Evolutionary conservation across 2,797 vertebrate species (phyloP).

Genomic region (Sebastes vulpes): DNA sequence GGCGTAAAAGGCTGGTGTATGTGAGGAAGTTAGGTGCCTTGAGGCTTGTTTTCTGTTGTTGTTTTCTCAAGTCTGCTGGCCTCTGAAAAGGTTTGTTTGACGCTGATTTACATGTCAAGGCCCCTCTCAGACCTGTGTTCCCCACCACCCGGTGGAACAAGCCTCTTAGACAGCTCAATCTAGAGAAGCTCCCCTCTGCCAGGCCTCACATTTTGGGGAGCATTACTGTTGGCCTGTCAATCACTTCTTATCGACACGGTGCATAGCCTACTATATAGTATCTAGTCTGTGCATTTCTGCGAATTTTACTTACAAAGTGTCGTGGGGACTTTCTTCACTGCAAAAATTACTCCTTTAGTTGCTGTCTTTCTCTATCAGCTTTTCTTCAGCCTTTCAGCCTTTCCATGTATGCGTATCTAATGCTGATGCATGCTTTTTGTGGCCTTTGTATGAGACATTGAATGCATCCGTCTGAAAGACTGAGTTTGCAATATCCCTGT

Average conservation of each 20-base stretch:
- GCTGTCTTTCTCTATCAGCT: neutral
- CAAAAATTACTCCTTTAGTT: neutral
- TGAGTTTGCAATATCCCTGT: conserved; percentile 13
- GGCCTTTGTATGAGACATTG: conserved; percentile 19
- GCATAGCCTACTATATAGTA: neutral
- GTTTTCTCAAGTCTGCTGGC: conserved; percentile 56
- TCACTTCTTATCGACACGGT: conserved; percentile 41
- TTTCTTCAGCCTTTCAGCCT: conserved; percentile 4
- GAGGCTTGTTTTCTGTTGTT: conserved; percentile 63
- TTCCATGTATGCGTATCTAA: neutral
- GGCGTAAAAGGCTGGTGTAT: conserved; percentile 59
- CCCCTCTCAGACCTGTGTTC: conserved; percentile 59
- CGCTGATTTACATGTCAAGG: conserved; percentile 77
- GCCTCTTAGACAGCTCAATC: conserved; percentile 66
- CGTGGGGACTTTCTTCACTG: neutral
- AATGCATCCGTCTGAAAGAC: conserved; percentile 17
- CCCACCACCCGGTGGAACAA: conserved; percentile 33
- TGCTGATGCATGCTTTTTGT: conserved; percentile 30
- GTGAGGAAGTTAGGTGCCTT: conserved; percentile 54
- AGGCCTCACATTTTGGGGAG: conserved; percentile 33
- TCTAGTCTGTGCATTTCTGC: neutral
- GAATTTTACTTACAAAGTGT: neutral
- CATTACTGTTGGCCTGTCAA: conserved; percentile 36
- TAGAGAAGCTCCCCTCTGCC: conserved; percentile 30
- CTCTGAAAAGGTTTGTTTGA: conserved; percentile 62